Base-by-base conservation (phyloP, 2,888 invertebrate genomes). In the Acanthopleura granulata region DNA sequence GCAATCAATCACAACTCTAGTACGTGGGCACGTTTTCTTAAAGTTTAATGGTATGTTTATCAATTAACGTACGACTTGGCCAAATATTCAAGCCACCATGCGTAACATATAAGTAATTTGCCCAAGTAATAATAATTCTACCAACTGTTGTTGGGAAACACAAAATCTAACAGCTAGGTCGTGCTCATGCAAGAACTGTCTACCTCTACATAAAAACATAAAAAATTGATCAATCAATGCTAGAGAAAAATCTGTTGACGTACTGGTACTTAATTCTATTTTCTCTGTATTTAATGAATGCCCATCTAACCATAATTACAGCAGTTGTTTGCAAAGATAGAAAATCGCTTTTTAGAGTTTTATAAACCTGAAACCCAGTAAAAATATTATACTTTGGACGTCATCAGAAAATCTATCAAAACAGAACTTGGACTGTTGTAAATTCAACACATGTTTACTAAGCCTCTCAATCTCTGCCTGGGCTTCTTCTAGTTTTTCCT, bases 321-420 rank as follows among this genome's bases (percentile, higher is more conserved):
- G 74, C 74, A 14, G 74, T 40, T 40, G 74, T 62, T 30, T 73
- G 1, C 25, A 73, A n/a, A 62, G 49, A 27, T 62, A 15, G 29
- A 73, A 73, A 27, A 62, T 6, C 6, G 50, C 74, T n/a, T 50
- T 25, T 29, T 12, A 73, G 40, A 1, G 40, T 40, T 6, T 6
- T 11, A 73, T 62, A 66, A 22, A 29, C 49, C 4, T 49, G 66
- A 66, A 73, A 73, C 4, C 74, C 74, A 11, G 74, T 73, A 73
- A 62, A 73, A 66, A 73, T 3, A 73, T 29, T 30, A n/a, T 6
- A 6, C 6, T 66, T 22, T 18, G n/a, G n/a, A n/a, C 4, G 49
- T 73, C 74, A 16, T 29, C 27, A 18, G 62, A 62, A 73, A 73
- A 73, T 49, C 74, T 40, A 40, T 66, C n/a, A 3, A 66, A 9